Base-by-base conservation (phyloP, 2,888 invertebrate genomes). In the Synanthedon formicaeformis region DNA sequence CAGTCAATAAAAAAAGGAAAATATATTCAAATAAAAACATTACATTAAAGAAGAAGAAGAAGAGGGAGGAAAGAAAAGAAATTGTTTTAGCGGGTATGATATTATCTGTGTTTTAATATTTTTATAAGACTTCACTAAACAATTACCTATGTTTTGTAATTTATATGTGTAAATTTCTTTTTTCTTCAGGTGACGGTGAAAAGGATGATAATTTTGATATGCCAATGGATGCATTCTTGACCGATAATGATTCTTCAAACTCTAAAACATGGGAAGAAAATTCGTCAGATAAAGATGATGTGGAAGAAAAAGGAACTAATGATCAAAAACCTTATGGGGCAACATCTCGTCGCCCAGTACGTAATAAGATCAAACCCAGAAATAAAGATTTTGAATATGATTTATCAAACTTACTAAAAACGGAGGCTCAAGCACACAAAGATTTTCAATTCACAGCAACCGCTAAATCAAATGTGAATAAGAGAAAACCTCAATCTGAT, bases 321-420 rank as follows among this genome's bases (percentile, higher is more conserved):
- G 45, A 45, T 45, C n/a, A 68, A 13, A 34, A 34, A 34, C 34
- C 10, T 10, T 34, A 34, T 34, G 65, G 79, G 8, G 71, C 79
- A 18, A 70, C 78, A n/a, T 80, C 79, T 8, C 75, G 85, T 51
- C 82, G 92, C 58, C 92, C 92, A 2, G 89, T 91, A 12, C 87
- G 93, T 45, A 92, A 91, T 71, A 90, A 91, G 58, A 85, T 90
- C 1, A 92, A 91, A 71, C 89, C 89, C 8, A 88, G 90, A 58
- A 89, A 91, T 66, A 91, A 91, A 65, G 93, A 93, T 76, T 93
- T 93, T 69, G 90, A 93, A 60, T 93, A 93, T 66, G 93, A 93
- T 77, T 77, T 92, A 58, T 90, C 91, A 3, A 89, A 88, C 74
- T 71, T 90, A 53, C 68, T 89, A 41, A 90, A 89, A 73, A 73